Conservation (phyloP, 30 jellyfish, hydroid and myxozoan genomes). For the Aurelia coerulea region DNA sequence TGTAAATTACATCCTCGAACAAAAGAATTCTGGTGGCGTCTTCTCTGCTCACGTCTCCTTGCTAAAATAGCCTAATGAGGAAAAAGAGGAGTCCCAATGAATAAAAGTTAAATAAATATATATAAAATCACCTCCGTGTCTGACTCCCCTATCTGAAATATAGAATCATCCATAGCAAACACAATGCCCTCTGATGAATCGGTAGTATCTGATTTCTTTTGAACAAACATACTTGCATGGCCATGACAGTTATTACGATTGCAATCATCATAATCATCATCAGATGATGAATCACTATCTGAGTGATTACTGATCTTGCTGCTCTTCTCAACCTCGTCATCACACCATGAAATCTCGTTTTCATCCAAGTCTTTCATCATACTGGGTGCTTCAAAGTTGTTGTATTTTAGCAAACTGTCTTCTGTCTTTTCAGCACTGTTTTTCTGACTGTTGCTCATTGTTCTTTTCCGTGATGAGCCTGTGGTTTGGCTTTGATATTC, state of each 20-base stretch:
- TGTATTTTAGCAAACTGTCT: conserved; percentile 37
- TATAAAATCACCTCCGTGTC: conserved; percentile 75
- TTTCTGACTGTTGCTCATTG: conserved; percentile 24
- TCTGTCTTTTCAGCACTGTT: conserved; percentile 36
- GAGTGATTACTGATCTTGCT: background rate
- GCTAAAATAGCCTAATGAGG: too few relatives aligned
- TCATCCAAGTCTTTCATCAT: conserved; percentile 4
- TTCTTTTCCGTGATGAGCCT: conserved; percentile 11
- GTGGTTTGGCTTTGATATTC: conserved; percentile 48
- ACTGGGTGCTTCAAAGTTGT: conserved; percentile 55
- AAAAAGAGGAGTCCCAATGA: too few relatives aligned
- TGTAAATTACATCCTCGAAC: too few relatives aligned
- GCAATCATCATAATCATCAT: conserved; percentile 31
- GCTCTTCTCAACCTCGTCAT: conserved; percentile 30
- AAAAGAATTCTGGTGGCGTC: too few relatives aligned
- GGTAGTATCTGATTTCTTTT: conserved; percentile 13
- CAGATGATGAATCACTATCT: conserved; percentile 39
- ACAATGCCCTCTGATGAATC: conserved; percentile 89
- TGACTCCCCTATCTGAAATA: conserved; percentile 83
- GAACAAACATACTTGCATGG: conserved; percentile 13
- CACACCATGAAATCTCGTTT: conserved; percentile 43
- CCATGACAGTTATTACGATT: conserved; percentile 14
- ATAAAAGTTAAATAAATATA: too few relatives aligned
- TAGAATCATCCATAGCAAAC: conserved; percentile 76
- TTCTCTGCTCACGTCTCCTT: too few relatives aligned